Percentiles rank a stretch among this genome's conserved stretches.
phyloP scores from a whole-genome alignment of 2,797 vertebrate genomes.

The Sarcophilus harrisii region DNA sequence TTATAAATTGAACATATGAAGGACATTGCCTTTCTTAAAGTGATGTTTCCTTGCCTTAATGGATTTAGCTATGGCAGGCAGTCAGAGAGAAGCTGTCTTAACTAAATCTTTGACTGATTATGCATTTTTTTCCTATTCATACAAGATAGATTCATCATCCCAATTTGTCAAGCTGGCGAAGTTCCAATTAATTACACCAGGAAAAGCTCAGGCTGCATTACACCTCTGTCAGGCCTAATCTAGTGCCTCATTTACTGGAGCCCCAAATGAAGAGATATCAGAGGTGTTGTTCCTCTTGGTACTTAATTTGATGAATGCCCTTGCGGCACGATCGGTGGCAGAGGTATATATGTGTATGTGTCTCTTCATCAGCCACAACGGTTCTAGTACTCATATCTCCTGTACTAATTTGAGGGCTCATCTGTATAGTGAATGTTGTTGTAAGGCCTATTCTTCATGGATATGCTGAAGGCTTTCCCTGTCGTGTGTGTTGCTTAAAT shows the following conservation, averaged over 20 bases:
- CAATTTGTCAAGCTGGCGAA: slow-evolving; percentile 99
- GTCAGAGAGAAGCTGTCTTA: slow-evolving; percentile 92
- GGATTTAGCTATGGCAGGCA: slow-evolving; percentile 90
- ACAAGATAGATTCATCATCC: slow-evolving; percentile 99
- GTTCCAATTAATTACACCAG: slow-evolving; percentile 99
- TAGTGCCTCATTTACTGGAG: slow-evolving; percentile 97
- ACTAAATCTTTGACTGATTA: slow-evolving; percentile 99
- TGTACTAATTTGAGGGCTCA: slow-evolving; percentile 92
- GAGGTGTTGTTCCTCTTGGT: slow-evolving; percentile 93
- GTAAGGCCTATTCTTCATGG: slow-evolving; percentile 89
- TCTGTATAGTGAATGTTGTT: slow-evolving; percentile 90
- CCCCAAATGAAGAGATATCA: slow-evolving; percentile 99
- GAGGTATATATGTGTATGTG: slow-evolving; percentile 86
- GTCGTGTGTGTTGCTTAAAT: slow-evolving; percentile 67
- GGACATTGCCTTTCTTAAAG: slow-evolving; percentile 86
- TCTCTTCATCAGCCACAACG: slow-evolving; percentile 91
- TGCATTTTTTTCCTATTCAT: slow-evolving; percentile 98
- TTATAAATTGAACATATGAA: slow-evolving; percentile 91
- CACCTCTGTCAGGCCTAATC: slow-evolving; percentile 94
- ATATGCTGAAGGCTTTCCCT: slow-evolving; percentile 80
- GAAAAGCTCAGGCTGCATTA: slow-evolving; percentile 91
- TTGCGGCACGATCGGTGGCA: slow-evolving; percentile 89
- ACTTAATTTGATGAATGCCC: slow-evolving; percentile 99
- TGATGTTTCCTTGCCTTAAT: slow-evolving; percentile 92
- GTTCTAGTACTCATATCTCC: slow-evolving; percentile 85